phyloP scores from a whole-genome alignment of 2,888 invertebrate genomes.

The Hirudinaria manillensis region DNA sequence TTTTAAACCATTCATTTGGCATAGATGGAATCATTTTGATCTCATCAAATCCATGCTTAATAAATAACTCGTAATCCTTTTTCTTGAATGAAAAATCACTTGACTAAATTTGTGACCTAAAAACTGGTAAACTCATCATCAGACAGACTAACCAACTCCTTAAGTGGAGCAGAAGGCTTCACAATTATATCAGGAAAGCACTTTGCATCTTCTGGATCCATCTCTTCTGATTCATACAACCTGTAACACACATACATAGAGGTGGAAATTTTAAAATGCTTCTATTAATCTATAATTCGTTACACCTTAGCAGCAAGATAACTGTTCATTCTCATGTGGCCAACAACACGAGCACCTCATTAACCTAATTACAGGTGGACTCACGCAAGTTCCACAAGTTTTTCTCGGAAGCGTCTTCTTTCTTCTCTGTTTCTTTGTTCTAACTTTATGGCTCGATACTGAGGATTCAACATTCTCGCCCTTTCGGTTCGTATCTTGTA shows the following conservation, averaged over 20 bases:
- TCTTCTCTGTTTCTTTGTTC: constrained; percentile 24
- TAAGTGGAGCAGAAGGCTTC: background rate
- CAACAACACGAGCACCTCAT: background rate
- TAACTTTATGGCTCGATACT: constrained; percentile 21
- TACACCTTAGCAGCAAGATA: background rate
- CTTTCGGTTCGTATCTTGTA: constrained; percentile 23
- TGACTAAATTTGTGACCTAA: background rate
- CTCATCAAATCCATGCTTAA: constrained; percentile 26
- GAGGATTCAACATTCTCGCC: constrained; percentile 26
- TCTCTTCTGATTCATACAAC: constrained; percentile 14
- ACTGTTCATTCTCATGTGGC: background rate
- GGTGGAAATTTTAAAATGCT: background rate
- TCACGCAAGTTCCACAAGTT: constrained; percentile 29
- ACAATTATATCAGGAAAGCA: constrained; percentile 1
- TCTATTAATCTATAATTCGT: background rate
- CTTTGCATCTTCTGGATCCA: constrained; percentile 15
- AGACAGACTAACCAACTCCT: constrained; percentile 5
- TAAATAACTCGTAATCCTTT: constrained; percentile 22
- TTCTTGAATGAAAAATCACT: constrained; percentile 16
- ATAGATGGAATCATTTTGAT: constrained; percentile 18
- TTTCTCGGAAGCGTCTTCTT: constrained; percentile 27
- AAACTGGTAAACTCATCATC: background rate
- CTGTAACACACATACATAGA: background rate
- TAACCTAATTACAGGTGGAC: background rate
- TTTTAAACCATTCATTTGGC: constrained; percentile 12